These are phyloP conservation scores for Dromius quadrimaculatus DNA, from an alignment of 2,888 invertebrate genomes.

Conservation along the genomic window DNA sequence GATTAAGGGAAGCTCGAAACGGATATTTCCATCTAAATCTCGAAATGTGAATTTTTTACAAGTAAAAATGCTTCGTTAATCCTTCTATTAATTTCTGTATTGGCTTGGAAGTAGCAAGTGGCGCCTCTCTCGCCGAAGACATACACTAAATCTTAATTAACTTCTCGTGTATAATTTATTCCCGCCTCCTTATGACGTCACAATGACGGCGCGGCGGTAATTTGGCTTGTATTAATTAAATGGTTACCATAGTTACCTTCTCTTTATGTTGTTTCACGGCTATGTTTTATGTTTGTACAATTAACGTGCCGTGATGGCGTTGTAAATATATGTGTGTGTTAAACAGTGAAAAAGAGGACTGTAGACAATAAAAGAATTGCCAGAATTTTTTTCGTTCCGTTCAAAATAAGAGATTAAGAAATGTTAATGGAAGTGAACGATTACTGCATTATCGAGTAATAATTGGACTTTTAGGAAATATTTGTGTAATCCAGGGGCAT, in stretches of 20 bases:
- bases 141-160: conserved; percentile 46
- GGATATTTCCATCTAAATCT: too few relatives aligned
- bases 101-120: too few relatives aligned
- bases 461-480: too few relatives aligned
- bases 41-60: too few relatives aligned
- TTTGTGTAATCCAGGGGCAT: too few relatives aligned
- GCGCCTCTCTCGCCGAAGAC: not conserved
- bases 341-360: not conserved
- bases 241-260: conserved; percentile 54
- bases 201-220: conserved; percentile 53
- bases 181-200: conserved; percentile 53
- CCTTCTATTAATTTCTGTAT: too few relatives aligned
- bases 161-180: conserved; percentile 53
- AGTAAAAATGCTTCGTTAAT: too few relatives aligned
- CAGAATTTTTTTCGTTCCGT: too few relatives aligned
- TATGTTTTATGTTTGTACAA: conserved; percentile 31
- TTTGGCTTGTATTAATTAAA: conserved; percentile 56
- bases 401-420: too few relatives aligned
- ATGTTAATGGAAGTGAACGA: too few relatives aligned
- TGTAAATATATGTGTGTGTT: not conserved
- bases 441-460: too few relatives aligned
- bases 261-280: conserved; percentile 33
- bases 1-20: too few relatives aligned
- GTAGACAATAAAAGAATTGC: not conserved
- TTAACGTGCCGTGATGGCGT: conserved; percentile 19